phyloP scores from a whole-genome alignment of 2,113 vertebrate species.

The Poicephalus gulielmi region DNA sequence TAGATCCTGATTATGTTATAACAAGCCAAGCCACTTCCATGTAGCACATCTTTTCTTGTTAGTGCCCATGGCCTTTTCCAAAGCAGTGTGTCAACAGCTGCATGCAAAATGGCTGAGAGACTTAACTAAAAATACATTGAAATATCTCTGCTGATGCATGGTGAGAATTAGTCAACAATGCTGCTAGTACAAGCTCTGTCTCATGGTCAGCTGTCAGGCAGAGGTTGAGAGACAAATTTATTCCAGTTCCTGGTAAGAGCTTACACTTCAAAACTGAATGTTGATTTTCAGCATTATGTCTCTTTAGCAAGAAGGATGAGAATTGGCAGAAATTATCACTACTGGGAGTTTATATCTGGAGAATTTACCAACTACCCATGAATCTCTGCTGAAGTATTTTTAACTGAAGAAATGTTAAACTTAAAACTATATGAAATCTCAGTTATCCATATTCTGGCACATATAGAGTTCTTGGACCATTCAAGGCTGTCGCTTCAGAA shows the following conservation, averaged over 20 bases:
- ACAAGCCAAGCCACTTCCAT: not conserved
- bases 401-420: not conserved
- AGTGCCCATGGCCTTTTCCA: not conserved
- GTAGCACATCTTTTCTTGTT: not conserved
- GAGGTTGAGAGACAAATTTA: not conserved
- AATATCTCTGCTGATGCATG: not conserved
- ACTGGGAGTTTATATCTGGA: not conserved
- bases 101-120: not conserved
- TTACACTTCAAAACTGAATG: not conserved
- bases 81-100: not conserved
- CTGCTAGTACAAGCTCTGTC: not conserved
- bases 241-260: not conserved
- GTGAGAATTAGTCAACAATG: not conserved
- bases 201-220: not conserved
- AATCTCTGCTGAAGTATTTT: not conserved
- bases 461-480: not conserved
- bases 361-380: not conserved
- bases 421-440: not conserved
- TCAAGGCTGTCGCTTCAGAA: not conserved
- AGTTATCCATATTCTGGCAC: not conserved
- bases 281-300: not conserved
- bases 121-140: not conserved
- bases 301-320: not conserved
- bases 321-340: not conserved
- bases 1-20: not conserved